Conservation (phyloP, 1,140 invertebrate species). For the Zaprionus ghesquierei region DNA sequence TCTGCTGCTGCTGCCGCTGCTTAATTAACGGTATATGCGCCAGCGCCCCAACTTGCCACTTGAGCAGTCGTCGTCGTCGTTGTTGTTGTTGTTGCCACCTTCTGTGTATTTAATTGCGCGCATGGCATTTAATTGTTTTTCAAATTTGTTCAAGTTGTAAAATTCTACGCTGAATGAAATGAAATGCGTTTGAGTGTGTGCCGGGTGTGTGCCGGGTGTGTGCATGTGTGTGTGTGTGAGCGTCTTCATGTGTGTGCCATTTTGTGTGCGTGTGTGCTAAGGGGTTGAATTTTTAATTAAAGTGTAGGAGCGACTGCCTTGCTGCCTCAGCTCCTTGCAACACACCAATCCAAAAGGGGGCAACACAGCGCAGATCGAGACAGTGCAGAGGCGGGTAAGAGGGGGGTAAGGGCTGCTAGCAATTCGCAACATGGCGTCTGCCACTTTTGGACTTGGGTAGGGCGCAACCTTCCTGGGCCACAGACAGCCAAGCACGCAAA, state of each 20-base stretch:
- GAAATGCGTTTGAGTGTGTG: slow-evolving; percentile 29
- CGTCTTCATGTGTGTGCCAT: slow-evolving; percentile 50
- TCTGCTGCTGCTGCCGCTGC: slow-evolving; percentile 52
- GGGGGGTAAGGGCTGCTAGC: background rate
- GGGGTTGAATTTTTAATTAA: slow-evolving; percentile 81
- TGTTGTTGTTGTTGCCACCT: slow-evolving; percentile 68
- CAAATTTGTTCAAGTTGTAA: slow-evolving; percentile 79
- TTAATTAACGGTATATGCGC: slow-evolving; percentile 75
- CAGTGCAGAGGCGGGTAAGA: background rate
- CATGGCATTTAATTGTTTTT: slow-evolving; percentile 82
- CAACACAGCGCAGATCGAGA: background rate
- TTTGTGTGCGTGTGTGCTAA: no score
- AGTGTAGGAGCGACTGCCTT: slow-evolving; percentile 49
- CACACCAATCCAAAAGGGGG: slow-evolving; percentile 30
- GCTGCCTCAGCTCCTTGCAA: slow-evolving; percentile 31
- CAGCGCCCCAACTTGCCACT: slow-evolving; percentile 57
- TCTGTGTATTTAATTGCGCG: slow-evolving; percentile 81
- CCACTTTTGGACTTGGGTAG: slow-evolving; percentile 39
- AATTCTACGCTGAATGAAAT: slow-evolving; percentile 58
- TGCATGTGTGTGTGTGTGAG: slow-evolving; percentile 13
- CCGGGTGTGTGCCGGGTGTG: slow-evolving; percentile 1
- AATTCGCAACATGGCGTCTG: slow-evolving; percentile 63
- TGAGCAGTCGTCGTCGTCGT: slow-evolving; percentile 47
- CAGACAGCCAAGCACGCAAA: slow-evolving; percentile 66
- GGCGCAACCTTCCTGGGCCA: no score